Conservation (phyloP, 2,888 invertebrate species). For the Palloptera scutellata region DNA sequence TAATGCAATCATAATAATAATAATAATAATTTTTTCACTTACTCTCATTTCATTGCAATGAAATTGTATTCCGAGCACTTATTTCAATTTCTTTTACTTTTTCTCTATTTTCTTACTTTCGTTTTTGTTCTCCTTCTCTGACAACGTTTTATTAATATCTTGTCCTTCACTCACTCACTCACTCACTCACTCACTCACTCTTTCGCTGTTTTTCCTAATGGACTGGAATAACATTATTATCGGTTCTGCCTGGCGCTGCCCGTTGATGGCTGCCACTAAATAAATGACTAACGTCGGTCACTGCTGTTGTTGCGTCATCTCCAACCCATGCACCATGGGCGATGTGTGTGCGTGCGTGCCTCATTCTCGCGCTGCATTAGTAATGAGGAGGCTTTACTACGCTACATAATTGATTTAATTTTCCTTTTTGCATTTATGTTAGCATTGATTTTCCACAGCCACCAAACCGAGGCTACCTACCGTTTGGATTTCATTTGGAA, state of each 20-base stretch:
- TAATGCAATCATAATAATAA: constrained; percentile 11
- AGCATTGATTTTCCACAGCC: constrained; percentile 88
- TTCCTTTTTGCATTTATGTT: constrained; percentile 78
- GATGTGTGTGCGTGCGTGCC: neutral
- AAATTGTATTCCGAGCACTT: neutral
- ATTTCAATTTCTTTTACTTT: neutral
- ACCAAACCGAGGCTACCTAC: constrained; percentile 94
- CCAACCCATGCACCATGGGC: neutral
- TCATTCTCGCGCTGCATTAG: constrained; percentile 43
- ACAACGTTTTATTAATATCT: neutral
- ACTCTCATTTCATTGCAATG: neutral
- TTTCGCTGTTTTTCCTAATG: constrained; percentile 42
- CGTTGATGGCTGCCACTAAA: neutral
- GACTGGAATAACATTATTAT: constrained; percentile 47
- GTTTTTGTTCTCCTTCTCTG: neutral
- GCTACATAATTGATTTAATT: constrained; percentile 69
- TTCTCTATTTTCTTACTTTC: neutral
- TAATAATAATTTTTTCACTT: neutral
- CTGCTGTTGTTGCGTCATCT: constrained; percentile 5
- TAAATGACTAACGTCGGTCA: neutral
- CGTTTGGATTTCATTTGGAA: constrained; percentile 97
- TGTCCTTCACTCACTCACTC: neutral
- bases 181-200: neutral
- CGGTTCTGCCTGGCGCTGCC: constrained; percentile 26
- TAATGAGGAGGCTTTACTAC: constrained; percentile 60